Conservation (phyloP, 2,888 invertebrate species). For the Palloptera scutellata region DNA sequence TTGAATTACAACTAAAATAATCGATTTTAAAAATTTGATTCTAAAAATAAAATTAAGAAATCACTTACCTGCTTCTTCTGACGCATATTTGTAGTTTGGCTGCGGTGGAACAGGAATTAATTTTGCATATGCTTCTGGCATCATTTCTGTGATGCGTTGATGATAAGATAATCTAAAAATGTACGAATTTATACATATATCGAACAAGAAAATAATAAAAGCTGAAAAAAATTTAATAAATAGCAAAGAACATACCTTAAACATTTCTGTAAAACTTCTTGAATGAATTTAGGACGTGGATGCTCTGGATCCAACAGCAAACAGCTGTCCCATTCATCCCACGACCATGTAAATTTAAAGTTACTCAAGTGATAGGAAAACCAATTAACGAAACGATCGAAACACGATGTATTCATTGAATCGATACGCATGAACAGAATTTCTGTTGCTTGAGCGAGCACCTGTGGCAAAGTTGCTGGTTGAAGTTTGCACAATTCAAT, state of each 20-base stretch:
- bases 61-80: constrained; percentile 88
- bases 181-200: background rate
- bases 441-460: constrained; percentile 96
- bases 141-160: constrained; percentile 90
- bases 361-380: constrained; percentile 98
- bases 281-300: constrained; percentile 93
- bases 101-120: constrained; percentile 87
- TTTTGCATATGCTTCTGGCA: constrained; percentile 85
- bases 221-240: too few relatives aligned
- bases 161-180: constrained; percentile 84
- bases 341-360: constrained; percentile 99
- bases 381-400: constrained; percentile 97
- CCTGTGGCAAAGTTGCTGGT: constrained; percentile 96
- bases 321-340: constrained; percentile 95
- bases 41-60: constrained; percentile 13
- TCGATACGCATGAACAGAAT: constrained; percentile 95
- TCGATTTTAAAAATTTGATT: constrained; percentile 17
- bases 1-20: too few relatives aligned
- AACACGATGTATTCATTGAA: constrained; percentile 95
- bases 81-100: constrained; percentile 88
- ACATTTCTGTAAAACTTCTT: constrained; percentile 89
- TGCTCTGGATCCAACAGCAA: constrained; percentile 85
- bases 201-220: background rate
- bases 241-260: constrained; percentile 77
- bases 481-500: constrained; percentile 97